phyloP scores from a whole-genome alignment of 2,113 vertebrate genomes.

The Pterocles burchelli region DNA sequence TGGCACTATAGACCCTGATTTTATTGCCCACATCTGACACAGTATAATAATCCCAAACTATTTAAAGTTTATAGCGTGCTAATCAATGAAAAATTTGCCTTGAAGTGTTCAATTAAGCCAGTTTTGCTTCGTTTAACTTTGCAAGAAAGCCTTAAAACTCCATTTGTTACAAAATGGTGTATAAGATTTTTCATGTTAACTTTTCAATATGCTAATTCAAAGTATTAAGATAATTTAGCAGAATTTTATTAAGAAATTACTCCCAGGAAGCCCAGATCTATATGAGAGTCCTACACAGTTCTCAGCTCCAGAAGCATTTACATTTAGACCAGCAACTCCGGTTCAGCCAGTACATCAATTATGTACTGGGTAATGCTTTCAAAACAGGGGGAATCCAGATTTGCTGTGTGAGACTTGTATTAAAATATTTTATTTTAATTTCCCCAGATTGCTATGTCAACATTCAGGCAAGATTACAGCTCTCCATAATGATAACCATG shows the following conservation, averaged over 20 bases:
- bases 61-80: background rate
- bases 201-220: background rate
- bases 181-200: background rate
- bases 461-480: background rate
- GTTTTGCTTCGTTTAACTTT: background rate
- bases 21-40: background rate
- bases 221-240: background rate
- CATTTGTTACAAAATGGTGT: background rate
- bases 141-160: background rate
- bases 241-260: background rate
- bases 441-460: background rate
- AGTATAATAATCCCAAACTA: background rate
- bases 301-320: background rate
- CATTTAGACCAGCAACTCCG: background rate
- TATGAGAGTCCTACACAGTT: background rate
- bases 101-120: background rate
- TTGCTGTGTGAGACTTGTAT: background rate
- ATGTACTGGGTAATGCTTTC: background rate
- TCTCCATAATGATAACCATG: background rate
- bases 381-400: background rate
- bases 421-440: background rate
- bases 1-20: background rate
- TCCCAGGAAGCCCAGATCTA: background rate
- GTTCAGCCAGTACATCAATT: background rate
- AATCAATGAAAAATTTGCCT: background rate